These are phyloP conservation scores for Catharus bicknelli DNA, from an alignment of 2,113 vertebrate genomes.

Conservation along the genomic window DNA sequence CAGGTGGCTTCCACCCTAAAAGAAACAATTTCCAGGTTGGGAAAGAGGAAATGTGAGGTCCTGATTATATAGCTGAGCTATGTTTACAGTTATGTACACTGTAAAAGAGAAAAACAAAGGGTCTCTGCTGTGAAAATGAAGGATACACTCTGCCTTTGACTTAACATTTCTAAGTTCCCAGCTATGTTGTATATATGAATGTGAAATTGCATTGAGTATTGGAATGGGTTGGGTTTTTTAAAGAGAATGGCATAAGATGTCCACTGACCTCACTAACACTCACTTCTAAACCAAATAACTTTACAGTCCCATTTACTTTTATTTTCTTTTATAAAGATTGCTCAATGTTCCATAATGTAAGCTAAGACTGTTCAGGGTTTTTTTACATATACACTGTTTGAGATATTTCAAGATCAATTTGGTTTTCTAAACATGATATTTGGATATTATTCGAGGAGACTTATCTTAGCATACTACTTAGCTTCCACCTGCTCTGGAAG, in stretches of 20 bases:
- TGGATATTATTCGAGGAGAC: not conserved
- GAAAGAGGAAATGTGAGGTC: not conserved
- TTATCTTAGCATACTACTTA: not conserved
- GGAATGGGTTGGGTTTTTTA: not conserved
- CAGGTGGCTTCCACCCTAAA: not conserved
- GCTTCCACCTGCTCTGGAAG: not conserved
- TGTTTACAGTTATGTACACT: not conserved
- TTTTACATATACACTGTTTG: not conserved
- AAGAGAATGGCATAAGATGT: not conserved
- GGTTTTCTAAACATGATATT: not conserved
- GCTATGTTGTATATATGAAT: not conserved
- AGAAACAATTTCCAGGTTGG: not conserved
- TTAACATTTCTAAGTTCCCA: not conserved
- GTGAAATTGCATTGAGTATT: not conserved
- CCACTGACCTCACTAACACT: not conserved
- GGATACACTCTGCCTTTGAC: not conserved
- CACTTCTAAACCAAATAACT: not conserved
- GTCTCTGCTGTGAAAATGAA: not conserved
- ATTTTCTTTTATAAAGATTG: not conserved
- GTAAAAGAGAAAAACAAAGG: not conserved
- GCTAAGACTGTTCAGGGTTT: not conserved
- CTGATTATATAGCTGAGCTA: not conserved
- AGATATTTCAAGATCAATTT: not conserved
- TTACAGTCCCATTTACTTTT: not conserved
- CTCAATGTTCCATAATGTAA: not conserved